phyloP scores from a whole-genome alignment of 92 coral and sea anemone genomes.

The Epizoanthus rinbou region DNA sequence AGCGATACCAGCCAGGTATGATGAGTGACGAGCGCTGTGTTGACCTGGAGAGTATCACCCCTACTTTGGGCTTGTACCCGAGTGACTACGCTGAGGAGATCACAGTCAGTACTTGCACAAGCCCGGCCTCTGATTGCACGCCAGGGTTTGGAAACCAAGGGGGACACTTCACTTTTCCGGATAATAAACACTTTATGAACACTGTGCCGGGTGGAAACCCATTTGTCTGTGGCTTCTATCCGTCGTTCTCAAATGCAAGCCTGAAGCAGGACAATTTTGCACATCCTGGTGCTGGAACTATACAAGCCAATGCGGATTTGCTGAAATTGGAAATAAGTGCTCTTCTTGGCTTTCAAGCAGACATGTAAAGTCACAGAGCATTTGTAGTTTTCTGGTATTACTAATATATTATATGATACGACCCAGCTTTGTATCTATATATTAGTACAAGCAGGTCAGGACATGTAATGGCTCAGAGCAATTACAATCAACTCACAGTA shows the following conservation, averaged over 20 bases:
- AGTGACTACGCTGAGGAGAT: constrained; percentile 41
- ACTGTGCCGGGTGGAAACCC: constrained; percentile 12
- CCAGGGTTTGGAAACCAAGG: not conserved
- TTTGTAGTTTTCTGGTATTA: not conserved
- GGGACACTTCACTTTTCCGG: constrained; percentile 16
- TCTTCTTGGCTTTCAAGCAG: constrained; percentile 25
- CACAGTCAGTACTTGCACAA: constrained; percentile 36
- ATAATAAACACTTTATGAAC: constrained; percentile 37
- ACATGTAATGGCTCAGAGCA: not conserved
- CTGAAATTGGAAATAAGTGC: constrained; percentile 10
- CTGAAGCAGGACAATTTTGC: not conserved
- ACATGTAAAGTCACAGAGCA: constrained; percentile 4
- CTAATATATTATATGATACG: not conserved
- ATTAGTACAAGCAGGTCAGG: not conserved
- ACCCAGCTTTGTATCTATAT: not conserved
- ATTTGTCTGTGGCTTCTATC: constrained; percentile 15
- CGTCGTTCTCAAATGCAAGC: constrained; percentile 22
- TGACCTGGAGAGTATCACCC: constrained; percentile 26
- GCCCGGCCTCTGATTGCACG: not conserved
- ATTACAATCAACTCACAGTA: too few relatives aligned
- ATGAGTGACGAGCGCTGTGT: constrained; percentile 17
- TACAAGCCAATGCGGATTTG: constrained; percentile 3
- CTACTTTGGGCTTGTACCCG: constrained; percentile 19
- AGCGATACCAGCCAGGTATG: constrained; percentile 5
- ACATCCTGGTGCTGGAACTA: not conserved